Conservation (phyloP, 1,140 invertebrate genomes). For the Trichogramma pretiosum region DNA sequence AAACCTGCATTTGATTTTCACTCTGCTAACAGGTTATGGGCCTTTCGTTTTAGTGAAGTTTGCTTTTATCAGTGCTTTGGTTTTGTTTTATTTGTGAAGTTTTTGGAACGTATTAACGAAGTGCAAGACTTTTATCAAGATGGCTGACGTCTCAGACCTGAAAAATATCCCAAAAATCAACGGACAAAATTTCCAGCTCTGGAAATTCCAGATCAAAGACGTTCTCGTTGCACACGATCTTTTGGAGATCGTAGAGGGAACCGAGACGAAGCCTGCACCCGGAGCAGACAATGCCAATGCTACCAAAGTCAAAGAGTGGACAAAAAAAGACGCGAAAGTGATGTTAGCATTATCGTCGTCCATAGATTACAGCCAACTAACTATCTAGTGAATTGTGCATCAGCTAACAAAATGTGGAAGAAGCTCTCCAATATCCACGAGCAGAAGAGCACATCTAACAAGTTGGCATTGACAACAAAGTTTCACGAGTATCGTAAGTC, state of each 20-base stretch:
- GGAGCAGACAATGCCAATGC: background rate
- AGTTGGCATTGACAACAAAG: conserved; percentile 12
- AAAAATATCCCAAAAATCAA: conserved; percentile 10
- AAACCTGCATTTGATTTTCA: too few relatives aligned
- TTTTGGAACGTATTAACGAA: too few relatives aligned
- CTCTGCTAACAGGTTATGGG: too few relatives aligned
- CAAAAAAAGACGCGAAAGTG: conserved; percentile 12
- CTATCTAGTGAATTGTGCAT: conserved; percentile 6
- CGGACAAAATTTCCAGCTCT: conserved; percentile 10
- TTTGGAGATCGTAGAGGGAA: background rate
- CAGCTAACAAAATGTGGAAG: background rate
- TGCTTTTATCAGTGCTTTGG: too few relatives aligned
- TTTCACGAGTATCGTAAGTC: conserved; percentile 19
- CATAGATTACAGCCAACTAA: conserved; percentile 9
- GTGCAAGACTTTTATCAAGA: too few relatives aligned
- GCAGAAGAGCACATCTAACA: conserved; percentile 14
- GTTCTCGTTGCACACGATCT: background rate
- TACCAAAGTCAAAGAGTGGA: background rate
- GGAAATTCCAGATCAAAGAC: conserved; percentile 7
- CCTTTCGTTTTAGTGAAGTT: too few relatives aligned
- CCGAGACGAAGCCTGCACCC: background rate
- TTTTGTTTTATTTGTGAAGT: too few relatives aligned
- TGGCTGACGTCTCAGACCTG: conserved; percentile 1
- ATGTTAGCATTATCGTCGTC: conserved; percentile 13
- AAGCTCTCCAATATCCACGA: conserved; percentile 2